Evolutionary conservation across 2,797 vertebrate genomes (phyloP).

Genomic region (Pseudomugil tenellus): DNA sequence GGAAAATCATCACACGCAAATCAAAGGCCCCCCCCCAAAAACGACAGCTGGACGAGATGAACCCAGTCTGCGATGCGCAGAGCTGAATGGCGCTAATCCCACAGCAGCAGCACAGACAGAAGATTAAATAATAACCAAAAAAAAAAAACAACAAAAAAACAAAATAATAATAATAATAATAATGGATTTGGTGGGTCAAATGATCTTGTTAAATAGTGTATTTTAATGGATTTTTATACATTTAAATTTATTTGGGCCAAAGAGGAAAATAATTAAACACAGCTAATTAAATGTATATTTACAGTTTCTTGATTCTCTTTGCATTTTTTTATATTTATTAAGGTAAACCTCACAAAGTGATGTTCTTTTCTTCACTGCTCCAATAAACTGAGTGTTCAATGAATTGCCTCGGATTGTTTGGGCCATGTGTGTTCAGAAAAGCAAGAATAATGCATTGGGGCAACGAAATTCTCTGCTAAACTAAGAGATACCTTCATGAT

Average conservation of each 20-base stretch:
- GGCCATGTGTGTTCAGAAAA: neutral
- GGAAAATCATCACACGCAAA: conserved; percentile 71
- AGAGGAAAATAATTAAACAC: neutral
- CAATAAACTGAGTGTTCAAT: neutral
- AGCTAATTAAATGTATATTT: neutral
- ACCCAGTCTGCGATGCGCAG: conserved; percentile 20
- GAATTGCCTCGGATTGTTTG: neutral
- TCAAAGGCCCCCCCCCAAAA: conserved; percentile 70
- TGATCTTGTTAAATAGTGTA: neutral
- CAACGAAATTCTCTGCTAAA: too few species aligned
- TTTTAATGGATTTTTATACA: neutral
- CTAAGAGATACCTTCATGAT: too few species aligned
- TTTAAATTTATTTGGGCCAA: too few species aligned
- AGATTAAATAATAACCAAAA: conserved; percentile 39
- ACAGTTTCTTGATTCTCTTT: neutral
- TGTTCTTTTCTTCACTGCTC: neutral
- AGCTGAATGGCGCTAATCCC: conserved; percentile 61
- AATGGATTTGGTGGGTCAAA: neutral
- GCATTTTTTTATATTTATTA: neutral
- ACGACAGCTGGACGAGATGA: conserved; percentile 72
- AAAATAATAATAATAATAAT: neutral
- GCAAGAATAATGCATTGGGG: neutral
- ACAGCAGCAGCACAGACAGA: conserved; percentile 20
- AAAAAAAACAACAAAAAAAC: neutral
- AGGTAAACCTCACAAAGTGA: neutral